Evolutionary conservation across 2,888 invertebrate genomes (phyloP).

Genomic region (Zygaena filipendulae): DNA sequence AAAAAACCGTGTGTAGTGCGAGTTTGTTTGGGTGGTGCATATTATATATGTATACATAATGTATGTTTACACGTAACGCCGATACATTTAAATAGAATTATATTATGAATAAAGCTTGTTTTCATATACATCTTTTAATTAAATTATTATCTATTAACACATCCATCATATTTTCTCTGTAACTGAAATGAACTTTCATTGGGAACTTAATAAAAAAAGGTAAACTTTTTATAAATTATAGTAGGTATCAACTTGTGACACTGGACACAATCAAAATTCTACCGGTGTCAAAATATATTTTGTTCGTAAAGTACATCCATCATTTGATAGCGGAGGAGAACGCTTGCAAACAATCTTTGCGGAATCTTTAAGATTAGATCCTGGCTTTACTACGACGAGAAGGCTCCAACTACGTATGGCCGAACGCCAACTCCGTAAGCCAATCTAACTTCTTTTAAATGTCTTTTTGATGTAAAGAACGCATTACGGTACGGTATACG

Average conservation of each 20-base stretch:
- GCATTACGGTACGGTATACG: conserved; percentile 60
- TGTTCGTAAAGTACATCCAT: too few species aligned
- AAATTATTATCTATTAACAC: conserved; percentile 8
- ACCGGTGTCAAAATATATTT: too few species aligned
- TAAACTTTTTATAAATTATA: too few species aligned
- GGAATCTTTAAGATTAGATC: conserved; percentile 59
- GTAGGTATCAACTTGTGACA: too few species aligned
- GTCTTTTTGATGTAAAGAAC: conserved; percentile 68
- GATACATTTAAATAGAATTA: too few species aligned
- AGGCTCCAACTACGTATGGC: conserved; percentile 58
- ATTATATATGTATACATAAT: too few species aligned
- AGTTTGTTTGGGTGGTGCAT: too few species aligned
- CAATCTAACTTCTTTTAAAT: conserved; percentile 70
- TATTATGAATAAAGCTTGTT: conserved; percentile 62
- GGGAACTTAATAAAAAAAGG: too few species aligned
- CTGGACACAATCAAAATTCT: too few species aligned
- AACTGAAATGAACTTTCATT: too few species aligned
- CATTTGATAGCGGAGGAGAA: too few species aligned
- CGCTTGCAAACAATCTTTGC: conserved; percentile 61
- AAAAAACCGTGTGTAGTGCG: too few species aligned
- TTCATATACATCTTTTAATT: conserved; percentile 38
- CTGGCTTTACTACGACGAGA: conserved; percentile 50
- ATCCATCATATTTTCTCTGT: conserved; percentile 54
- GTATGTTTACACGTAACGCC: conserved; percentile 39
- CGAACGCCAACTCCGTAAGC: conserved; percentile 61